Evolutionary conservation across 2,888 invertebrate species (phyloP), one percentile per base, ranked within the genome.

Genomic region (Aphidius colemani): DNA sequence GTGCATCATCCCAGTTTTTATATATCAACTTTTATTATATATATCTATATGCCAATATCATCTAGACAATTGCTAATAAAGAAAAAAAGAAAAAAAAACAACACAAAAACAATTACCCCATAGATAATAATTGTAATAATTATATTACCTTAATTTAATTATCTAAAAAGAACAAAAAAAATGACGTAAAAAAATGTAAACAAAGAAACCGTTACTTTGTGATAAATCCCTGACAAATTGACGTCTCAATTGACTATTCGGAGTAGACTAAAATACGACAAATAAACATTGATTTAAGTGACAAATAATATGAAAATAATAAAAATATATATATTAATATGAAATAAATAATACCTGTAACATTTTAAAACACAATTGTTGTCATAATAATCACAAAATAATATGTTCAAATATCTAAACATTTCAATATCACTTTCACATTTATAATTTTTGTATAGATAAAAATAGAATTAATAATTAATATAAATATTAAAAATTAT

Each of bases 311-410:
- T 18, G 13, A 18, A 55, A 9, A 55, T 44, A 13, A 18, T 44
- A 43, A 43, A 46, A 13, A 18, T 45, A 13, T 9, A 48, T 41
- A 18, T 8, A 39, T 46, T 8, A 45, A 13, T 56, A 7, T 45
- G n/a, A 18, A n/a, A 30, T 9, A 53, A 53, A 53, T 56, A 56
- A 55, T 64, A 64, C 63, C 63, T 64, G 55, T 49, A 44, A 59
- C 7, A 30, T 49, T 46, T 53, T 63, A 46, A 48, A 53, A 13
- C 48, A 13, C 48, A 59, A 64, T 64, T n/a, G 49, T 7, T 46
- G 59, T 43, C 18, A 48, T 39, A 30, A 51, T 55, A 55, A 53
- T 64, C 41, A 64, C 44, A 43, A 43, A 64, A 53, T 18, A 51
- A 43, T 57, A 55, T 59, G 8, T 59, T 18, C 11, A 9, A 59